Evolutionary conservation across 53 echinoderm and acorn worm genomes (phyloP).

Genomic region (Luidia sarsii): DNA sequence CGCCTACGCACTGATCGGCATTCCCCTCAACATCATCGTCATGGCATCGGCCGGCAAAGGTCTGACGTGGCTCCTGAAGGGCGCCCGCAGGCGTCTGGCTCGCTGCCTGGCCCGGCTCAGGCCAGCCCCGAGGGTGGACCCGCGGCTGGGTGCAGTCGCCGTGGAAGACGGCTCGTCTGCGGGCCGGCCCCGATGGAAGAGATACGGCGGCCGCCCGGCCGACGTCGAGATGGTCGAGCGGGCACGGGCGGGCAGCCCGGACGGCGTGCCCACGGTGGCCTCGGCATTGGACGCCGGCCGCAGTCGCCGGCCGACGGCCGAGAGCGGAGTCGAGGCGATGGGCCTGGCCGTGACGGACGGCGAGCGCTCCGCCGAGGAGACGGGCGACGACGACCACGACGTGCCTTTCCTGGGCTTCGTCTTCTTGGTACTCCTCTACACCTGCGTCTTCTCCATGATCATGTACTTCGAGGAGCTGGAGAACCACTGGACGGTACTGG

Average conservation of each 20-base stretch:
- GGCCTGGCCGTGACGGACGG: background rate
- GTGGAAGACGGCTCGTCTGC: no score
- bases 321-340: background rate
- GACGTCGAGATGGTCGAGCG: background rate
- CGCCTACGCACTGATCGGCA: slow-evolving; percentile 40
- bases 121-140: slow-evolving; percentile 8
- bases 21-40: slow-evolving; percentile 55
- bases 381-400: background rate
- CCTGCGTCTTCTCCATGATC: background rate
- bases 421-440: slow-evolving; percentile 12
- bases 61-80: slow-evolving; percentile 9
- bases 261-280: no score
- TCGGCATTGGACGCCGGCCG: no score
- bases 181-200: background rate
- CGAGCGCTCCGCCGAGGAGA: background rate
- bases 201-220: background rate
- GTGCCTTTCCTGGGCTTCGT: slow-evolving; percentile 2
- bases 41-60: slow-evolving; percentile 53
- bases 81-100: background rate
- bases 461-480: background rate
- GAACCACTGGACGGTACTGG: background rate
- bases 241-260: no score
- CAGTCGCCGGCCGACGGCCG: background rate
- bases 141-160: no score
- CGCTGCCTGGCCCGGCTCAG: background rate